Conservation (phyloP, 2,888 invertebrate species). For the Rhyacophila evoluta region DNA sequence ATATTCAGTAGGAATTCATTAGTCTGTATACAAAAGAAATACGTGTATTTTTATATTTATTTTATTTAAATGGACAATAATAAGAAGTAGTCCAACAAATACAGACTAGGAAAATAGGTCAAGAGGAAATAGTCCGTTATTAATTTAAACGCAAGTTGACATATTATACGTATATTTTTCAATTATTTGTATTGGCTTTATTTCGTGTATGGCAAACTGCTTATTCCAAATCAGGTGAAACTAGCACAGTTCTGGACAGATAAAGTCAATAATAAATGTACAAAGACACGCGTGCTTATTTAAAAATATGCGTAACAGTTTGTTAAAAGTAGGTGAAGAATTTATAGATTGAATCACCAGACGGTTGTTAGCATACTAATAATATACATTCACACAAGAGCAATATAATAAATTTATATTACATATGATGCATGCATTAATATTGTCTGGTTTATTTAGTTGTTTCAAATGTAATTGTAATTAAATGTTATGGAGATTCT, state of each 20-base stretch:
- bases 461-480: no score
- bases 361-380: neutral
- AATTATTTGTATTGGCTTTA: neutral
- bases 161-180: neutral
- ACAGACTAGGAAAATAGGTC: neutral
- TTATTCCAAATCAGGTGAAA: neutral
- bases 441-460: no score
- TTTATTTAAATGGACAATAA: no score
- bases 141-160: neutral
- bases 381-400: no score
- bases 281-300: neutral
- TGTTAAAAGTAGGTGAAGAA: neutral
- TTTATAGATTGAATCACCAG: neutral
- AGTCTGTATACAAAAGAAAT: no score
- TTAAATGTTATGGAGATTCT: no score
- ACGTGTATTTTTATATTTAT: no score
- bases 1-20: no score
- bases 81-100: no score
- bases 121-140: neutral
- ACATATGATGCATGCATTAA: no score
- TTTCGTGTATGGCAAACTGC: no score
- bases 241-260: slow-evolving; percentile 10
- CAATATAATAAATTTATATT: no score
- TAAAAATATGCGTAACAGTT: neutral
- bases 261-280: neutral